Base-by-base conservation (phyloP, 2,113 vertebrate species). In the Trochalopteron elliotii region DNA sequence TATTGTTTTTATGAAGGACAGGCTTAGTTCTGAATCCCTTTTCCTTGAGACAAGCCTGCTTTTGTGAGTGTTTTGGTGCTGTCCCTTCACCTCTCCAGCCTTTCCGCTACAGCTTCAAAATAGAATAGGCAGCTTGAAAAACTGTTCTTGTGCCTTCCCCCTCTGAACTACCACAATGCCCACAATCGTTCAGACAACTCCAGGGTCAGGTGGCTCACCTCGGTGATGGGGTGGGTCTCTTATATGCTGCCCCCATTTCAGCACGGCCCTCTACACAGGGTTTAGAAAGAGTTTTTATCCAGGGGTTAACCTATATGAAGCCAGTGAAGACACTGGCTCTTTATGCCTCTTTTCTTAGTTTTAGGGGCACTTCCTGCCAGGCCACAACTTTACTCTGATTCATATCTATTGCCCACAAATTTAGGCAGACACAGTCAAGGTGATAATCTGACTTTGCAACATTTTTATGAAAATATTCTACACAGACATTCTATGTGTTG, bases 171-270 rank as follows among this genome's bases (percentile, higher is more conserved):
- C 22, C 7, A 1, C 53, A 49, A n/a, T 53, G 7, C 22, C 13
- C 13, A 55, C 39, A 30, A n/a, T 33, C 4, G 23, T 19, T 52
- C 42, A 42, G 44, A 35, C 8, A 71, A 2, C 27, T 52, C 35
- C 33, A 63, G 27, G 15, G 14, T 1, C 10, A 28, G 30, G 15
- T 86, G 28, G 7, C 23, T 85, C 39, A 47, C 21, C 15, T 52
- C 5, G 0, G 12, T 52, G 25, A 24, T 50, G 42, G 4, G 1
- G 2, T 83, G 4, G 1, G 2, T 83, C 33, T 50, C 52, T 75
- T 52, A 59, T 56, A 59, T 67, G 56, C 15, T 75, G 23, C 35
- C 9, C 23, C 4, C 8, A 1, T 59, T 57, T 78, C 23, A 81
- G 21, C 17, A 83, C 20, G 12, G 28, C 10, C 16, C 17, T 61